phyloP scores from a whole-genome alignment of 2,797 vertebrate species.

The Phoeniculus purpureus region DNA sequence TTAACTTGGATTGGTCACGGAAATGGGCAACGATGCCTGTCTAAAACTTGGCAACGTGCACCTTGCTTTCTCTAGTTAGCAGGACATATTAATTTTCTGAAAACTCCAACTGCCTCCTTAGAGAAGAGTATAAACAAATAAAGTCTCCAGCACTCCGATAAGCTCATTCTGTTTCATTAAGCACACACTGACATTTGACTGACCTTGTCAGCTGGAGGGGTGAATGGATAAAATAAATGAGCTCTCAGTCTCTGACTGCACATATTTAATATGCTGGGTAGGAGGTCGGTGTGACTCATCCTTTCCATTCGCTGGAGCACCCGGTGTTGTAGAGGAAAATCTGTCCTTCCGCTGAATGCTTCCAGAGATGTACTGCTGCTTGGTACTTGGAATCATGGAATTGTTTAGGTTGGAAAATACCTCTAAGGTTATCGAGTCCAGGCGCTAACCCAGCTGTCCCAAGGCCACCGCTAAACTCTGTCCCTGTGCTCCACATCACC shows the following conservation, averaged over 20 bases:
- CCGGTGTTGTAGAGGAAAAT: conserved; percentile 13
- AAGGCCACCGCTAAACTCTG: too few species aligned
- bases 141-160: neutral
- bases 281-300: conserved; percentile 54
- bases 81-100: neutral
- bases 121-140: neutral
- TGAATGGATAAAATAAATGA: conserved; percentile 42
- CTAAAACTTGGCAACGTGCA: neutral
- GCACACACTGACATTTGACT: conserved; percentile 44
- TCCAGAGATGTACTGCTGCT: neutral
- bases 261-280: conserved; percentile 41
- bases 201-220: conserved; percentile 48
- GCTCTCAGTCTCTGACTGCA: conserved; percentile 39
- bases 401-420: too few species aligned
- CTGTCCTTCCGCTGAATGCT: neutral
- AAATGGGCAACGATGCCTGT: neutral
- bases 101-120: neutral
- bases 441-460: too few species aligned
- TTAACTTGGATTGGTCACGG: neutral
- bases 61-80: neutral
- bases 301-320: conserved; percentile 25
- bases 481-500: too few species aligned
- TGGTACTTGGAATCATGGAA: neutral
- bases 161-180: conserved; percentile 34
- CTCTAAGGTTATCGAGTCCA: too few species aligned